phyloP scores from a whole-genome alignment of 2,888 invertebrate genomes.

The Desoria tigrina region DNA sequence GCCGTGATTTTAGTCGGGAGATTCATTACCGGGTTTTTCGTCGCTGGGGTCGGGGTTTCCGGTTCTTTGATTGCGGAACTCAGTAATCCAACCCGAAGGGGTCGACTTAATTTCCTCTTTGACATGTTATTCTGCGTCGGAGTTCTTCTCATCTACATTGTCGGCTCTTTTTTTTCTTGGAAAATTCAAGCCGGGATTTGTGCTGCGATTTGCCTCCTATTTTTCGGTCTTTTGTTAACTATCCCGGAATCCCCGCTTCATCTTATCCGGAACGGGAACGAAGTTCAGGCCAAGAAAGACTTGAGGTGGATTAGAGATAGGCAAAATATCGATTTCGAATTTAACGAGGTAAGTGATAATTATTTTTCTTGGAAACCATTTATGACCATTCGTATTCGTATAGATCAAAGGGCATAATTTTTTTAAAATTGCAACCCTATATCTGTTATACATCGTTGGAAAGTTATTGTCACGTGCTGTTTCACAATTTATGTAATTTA shows the following conservation, averaged over 20 bases:
- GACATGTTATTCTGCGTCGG: slow-evolving; percentile 29
- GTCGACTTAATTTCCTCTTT: slow-evolving; percentile 24
- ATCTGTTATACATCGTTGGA: background rate
- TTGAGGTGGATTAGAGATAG: slow-evolving; percentile 5
- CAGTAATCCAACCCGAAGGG: background rate
- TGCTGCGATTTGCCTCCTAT: slow-evolving; percentile 1
- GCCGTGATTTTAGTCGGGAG: slow-evolving; percentile 9
- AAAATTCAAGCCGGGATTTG: slow-evolving; percentile 16
- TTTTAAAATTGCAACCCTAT: background rate
- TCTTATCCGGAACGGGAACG: slow-evolving; percentile 1
- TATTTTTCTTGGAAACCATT: background rate
- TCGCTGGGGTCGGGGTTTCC: slow-evolving; percentile 28
- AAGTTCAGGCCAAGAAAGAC: slow-evolving; percentile 3
- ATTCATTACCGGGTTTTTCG: slow-evolving; percentile 21
- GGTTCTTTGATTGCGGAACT: slow-evolving; percentile 19
- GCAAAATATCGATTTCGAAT: slow-evolving; percentile 4
- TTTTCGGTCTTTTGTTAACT: slow-evolving; percentile 5
- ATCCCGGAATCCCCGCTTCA: slow-evolving; percentile 14
- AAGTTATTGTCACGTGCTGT: too few relatives aligned
- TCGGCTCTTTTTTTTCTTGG: slow-evolving; percentile 22
- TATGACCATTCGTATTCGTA: background rate
- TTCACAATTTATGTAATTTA: too few relatives aligned
- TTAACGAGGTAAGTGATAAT: background rate
- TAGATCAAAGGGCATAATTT: background rate
- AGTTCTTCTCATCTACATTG: slow-evolving; percentile 20